A percentile compares a stretch with the other conserved stretches of the same genome.
Conservation (phyloP, 1,140 invertebrate genomes). For the Rhagoletis zephyria region DNA sequence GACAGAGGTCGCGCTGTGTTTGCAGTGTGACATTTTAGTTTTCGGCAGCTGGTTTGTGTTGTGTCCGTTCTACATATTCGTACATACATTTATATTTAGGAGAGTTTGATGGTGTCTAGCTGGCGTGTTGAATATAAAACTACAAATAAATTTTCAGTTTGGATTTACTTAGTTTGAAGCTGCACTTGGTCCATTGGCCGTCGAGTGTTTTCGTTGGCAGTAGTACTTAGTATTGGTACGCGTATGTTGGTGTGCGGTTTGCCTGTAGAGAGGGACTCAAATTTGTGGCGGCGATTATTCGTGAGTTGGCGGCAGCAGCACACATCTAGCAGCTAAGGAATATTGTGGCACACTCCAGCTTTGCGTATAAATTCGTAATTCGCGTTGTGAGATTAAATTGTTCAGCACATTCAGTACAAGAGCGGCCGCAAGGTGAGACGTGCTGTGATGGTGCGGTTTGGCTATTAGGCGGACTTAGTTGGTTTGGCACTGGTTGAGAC, state of each 20-base stretch:
- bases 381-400: not conserved
- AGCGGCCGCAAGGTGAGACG: not conserved
- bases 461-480: not conserved
- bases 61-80: not conserved
- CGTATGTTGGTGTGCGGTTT: not conserved
- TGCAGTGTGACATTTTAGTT: conserved; percentile 52
- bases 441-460: not conserved
- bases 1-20: conserved; percentile 51
- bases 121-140: not conserved
- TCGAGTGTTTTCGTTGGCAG: not conserved
- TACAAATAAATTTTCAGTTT: not conserved
- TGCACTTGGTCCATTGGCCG: not conserved
- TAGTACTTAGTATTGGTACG: not conserved
- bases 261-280: not conserved
- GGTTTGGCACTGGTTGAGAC: not conserved
- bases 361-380: conserved; percentile 20
- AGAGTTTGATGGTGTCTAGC: not conserved
- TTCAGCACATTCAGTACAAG: not conserved
- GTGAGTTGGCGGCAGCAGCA: not conserved
- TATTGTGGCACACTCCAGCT: not conserved
- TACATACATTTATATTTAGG: not conserved
- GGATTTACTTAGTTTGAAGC: not conserved
- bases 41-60: conserved; percentile 31
- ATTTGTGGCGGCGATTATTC: conserved; percentile 16
- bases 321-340: not conserved